Evolutionary conservation across 2,888 invertebrate genomes (phyloP).

Genomic region (Hirudinaria manillensis): DNA sequence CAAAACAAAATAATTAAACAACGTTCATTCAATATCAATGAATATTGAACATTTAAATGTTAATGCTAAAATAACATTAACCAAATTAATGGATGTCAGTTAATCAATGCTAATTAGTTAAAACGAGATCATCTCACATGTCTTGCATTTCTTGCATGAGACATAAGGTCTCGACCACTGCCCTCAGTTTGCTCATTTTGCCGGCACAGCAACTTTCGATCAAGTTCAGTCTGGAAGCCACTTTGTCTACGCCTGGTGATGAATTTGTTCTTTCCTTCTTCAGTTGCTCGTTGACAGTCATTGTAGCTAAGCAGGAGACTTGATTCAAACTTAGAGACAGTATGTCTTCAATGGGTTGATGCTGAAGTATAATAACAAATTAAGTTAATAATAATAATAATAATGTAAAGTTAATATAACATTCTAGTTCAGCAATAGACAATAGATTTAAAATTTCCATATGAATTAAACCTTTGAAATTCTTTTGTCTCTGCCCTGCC

Average conservation of each 20-base stretch:
- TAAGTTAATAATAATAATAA: not conserved
- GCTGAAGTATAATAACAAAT: constrained; percentile 55
- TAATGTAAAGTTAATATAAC: not conserved
- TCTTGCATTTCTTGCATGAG: not conserved
- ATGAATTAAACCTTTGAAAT: constrained; percentile 62
- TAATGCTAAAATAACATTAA: no score
- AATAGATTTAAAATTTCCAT: no score
- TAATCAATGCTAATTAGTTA: not conserved
- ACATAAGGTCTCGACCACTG: not conserved
- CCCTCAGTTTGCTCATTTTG: constrained; percentile 15
- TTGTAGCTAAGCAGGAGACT: not conserved
- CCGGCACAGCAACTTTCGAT: constrained; percentile 15
- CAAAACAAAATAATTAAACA: not conserved
- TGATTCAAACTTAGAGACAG: constrained; percentile 62
- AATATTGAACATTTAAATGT: no score
- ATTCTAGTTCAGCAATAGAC: not conserved
- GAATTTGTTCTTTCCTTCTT: no score
- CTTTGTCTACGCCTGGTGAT: not conserved
- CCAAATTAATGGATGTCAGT: no score
- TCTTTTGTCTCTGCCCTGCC: constrained; percentile 85
- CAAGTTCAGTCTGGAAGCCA: not conserved
- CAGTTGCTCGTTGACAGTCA: not conserved
- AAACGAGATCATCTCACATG: not conserved
- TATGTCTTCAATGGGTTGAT: constrained; percentile 71
- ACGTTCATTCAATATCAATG: no score